Conservation (phyloP, 2,888 invertebrate genomes). For the Tetropium fuscum region DNA sequence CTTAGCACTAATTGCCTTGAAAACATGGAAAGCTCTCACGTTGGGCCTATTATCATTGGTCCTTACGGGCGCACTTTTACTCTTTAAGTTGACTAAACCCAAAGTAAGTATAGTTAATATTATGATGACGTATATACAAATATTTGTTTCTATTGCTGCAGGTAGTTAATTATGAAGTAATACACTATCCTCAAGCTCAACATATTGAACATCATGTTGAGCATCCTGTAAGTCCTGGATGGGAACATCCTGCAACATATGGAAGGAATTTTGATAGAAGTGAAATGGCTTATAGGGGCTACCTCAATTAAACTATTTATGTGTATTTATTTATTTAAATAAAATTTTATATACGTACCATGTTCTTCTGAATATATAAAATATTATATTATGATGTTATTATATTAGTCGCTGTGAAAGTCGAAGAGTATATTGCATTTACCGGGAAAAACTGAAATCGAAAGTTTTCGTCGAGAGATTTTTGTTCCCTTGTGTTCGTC, state of each 20-base stretch:
- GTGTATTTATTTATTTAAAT: slow-evolving; percentile 48
- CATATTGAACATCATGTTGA: slow-evolving; percentile 70
- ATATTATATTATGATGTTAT: too few relatives aligned
- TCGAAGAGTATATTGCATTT: too few relatives aligned
- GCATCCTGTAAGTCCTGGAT: slow-evolving; percentile 60
- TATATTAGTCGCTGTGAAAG: too few relatives aligned
- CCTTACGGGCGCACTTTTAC: slow-evolving; percentile 85
- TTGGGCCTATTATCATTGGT: slow-evolving; percentile 87
- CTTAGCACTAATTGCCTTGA: slow-evolving; percentile 84
- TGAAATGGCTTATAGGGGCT: slow-evolving; percentile 71
- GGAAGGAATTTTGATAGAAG: slow-evolving; percentile 71
- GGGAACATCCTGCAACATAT: slow-evolving; percentile 73
- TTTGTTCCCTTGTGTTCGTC: too few relatives aligned
- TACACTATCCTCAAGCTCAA: slow-evolving; percentile 85
- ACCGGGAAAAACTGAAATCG: too few relatives aligned
- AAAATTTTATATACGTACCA: slow-evolving; percentile 52
- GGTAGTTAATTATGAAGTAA: slow-evolving; percentile 87
- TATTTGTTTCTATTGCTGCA: slow-evolving; percentile 43
- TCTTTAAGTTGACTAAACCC: slow-evolving; percentile 89
- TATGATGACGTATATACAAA: not conserved
- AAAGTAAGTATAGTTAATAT: slow-evolving; percentile 67
- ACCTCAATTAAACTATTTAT: slow-evolving; percentile 40
- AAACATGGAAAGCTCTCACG: slow-evolving; percentile 91
- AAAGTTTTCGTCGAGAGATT: too few relatives aligned
- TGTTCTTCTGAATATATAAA: too few relatives aligned